Conservation (phyloP, 2,888 invertebrate genomes). For the Stratiomys singularior region DNA sequence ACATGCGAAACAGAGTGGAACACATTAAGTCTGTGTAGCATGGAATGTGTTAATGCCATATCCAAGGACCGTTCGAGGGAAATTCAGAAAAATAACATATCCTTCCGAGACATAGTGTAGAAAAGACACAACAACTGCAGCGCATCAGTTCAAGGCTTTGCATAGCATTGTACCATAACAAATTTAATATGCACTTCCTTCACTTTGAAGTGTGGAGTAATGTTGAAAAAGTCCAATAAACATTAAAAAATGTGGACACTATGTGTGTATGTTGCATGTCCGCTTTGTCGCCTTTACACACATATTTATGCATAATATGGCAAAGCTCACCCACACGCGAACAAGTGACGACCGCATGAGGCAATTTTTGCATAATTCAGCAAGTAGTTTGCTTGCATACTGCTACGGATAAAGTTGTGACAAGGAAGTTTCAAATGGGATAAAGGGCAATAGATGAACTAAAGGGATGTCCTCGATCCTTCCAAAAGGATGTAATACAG, state of each 20-base stretch:
- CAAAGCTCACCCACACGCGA: constrained; percentile 10
- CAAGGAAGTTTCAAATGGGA: neutral
- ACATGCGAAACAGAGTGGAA: constrained; percentile 40
- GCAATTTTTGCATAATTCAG: constrained; percentile 27
- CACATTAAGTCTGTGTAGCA: constrained; percentile 37
- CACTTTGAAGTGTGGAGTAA: neutral
- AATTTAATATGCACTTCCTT: constrained; percentile 29
- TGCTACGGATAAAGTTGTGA: neutral
- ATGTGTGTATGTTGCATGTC: neutral
- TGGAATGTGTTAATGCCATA: constrained; percentile 29
- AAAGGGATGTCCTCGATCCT: neutral
- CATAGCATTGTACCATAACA: constrained; percentile 1
- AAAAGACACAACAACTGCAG: neutral
- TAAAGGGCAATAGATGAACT: neutral
- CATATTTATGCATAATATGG: neutral
- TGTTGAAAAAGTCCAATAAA: neutral
- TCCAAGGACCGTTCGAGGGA: neutral
- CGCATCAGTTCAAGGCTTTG: neutral
- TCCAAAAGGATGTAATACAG: no score
- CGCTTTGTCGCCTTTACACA: constrained; percentile 26
- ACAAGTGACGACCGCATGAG: neutral
- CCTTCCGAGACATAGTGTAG: neutral
- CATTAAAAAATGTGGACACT: constrained; percentile 16
- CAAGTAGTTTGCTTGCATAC: neutral
- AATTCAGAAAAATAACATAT: neutral